These are phyloP conservation scores for Gambusia yucatana DNA, from an alignment of 2,797 vertebrate species.

Conservation along the genomic window DNA sequence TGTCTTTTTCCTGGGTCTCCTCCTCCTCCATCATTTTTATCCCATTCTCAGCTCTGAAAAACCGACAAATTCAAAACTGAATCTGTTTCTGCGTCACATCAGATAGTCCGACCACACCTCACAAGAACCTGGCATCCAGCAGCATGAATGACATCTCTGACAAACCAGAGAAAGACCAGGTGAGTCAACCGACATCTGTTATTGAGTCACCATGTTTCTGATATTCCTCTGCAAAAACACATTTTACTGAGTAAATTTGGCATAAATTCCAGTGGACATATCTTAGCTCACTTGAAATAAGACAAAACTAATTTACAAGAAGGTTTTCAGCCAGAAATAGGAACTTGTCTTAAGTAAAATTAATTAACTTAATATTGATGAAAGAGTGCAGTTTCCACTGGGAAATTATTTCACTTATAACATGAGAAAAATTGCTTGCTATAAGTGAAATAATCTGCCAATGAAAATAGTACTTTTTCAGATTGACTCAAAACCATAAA, in stretches of 20 bases:
- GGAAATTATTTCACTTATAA: too few species aligned
- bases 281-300: too few species aligned
- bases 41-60: background rate
- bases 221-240: background rate
- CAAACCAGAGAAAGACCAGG: constrained; percentile 98
- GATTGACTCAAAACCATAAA: too few species aligned
- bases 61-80: constrained; percentile 5
- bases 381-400: too few species aligned
- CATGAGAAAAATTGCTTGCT: too few species aligned
- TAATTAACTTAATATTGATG: too few species aligned
- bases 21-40: constrained; percentile 17
- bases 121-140: constrained; percentile 90
- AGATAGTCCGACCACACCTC: constrained; percentile 92
- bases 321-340: too few species aligned
- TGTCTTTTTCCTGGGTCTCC: constrained; percentile 50
- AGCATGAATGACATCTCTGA: constrained; percentile 97
- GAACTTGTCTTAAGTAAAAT: too few species aligned
- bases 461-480: too few species aligned
- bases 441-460: too few species aligned
- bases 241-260: background rate
- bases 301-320: too few species aligned
- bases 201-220: background rate
- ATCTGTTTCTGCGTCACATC: constrained; percentile 47
- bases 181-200: constrained; percentile 63
- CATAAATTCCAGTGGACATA: too few species aligned